Evolutionary conservation across 2,113 vertebrate genomes (phyloP), one percentile per base, ranked within the genome.

Genomic region (Triplophysa rosa): DNA sequence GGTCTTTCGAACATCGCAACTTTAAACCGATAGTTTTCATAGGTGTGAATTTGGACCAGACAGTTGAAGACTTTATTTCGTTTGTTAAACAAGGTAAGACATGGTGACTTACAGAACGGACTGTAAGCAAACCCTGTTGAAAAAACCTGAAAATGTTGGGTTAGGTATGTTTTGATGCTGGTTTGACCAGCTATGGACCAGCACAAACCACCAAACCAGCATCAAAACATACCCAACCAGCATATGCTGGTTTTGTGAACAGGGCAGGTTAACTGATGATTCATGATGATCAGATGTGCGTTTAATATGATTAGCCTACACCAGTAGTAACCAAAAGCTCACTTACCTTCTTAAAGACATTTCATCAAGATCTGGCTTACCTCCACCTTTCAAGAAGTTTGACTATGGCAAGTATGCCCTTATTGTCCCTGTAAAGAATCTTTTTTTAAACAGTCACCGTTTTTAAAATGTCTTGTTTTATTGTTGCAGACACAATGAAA

Each of bases 1-100:
- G 96, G 29, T 98, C 96, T 0, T 98, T 98, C 62, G 91, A 96
- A 16, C 94, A 98, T 88, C 90, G 93, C 0, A 98, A 98, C 86
- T 98, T 98, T 87, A 93, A 84, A 8, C 93, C 94, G 0, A 80
- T 98, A 0, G 95, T 98, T 1, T 96, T 94, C 80, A 93, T 87
- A 11, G 88, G 87, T 0, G 91, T 98, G 13, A 33, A 85, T 42
- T 59, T 98, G 82, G 90, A 94, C 1, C 95, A 95, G 79, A 95
- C 91, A 1, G 95, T 96, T 16, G 89, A 87, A 67, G 92, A 96
- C n/a, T 98, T 98, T 80, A 90, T 95, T 0, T 33, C 81, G 29
- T 89, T 94, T 52, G 92, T 98, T 33, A 89, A 8, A 77, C 86
- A 92, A 79, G 95, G 96, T 98, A 88, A 90, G 91, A 16, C 16